phyloP scores from a whole-genome alignment of 1,140 invertebrate genomes.

The Globodera ellingtonae region DNA sequence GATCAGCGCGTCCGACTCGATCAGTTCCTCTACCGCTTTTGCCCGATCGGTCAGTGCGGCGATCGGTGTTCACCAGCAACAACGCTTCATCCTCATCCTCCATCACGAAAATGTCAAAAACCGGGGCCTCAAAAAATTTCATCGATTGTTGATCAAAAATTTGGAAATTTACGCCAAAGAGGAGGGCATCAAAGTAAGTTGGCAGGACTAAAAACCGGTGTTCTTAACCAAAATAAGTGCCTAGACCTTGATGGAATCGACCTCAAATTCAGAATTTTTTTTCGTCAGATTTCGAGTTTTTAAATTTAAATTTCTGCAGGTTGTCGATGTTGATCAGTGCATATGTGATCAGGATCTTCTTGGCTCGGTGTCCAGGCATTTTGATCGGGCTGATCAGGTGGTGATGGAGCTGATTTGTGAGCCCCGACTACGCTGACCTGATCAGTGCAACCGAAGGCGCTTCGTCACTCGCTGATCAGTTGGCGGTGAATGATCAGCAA shows the following conservation, averaged over 20 bases:
- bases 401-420: constrained; percentile 18
- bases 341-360: too few relatives aligned
- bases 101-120: constrained; percentile 19
- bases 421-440: constrained; percentile 17
- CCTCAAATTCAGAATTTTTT: too few relatives aligned
- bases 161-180: constrained; percentile 7
- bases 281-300: too few relatives aligned
- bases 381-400: constrained; percentile 21
- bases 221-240: too few relatives aligned
- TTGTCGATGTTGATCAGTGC: too few relatives aligned
- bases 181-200: constrained; percentile 5
- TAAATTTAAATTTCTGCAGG: too few relatives aligned
- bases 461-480: not conserved
- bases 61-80: not conserved
- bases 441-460: not conserved
- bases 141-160: constrained; percentile 19
- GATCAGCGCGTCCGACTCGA: not conserved
- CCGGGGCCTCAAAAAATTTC: not conserved
- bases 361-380: not conserved
- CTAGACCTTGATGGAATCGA: too few relatives aligned
- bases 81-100: constrained; percentile 10
- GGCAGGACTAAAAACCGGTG: too few relatives aligned
- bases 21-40: not conserved
- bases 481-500: not conserved
- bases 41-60: not conserved